Percentiles rank a stretch among this genome's conserved stretches.
These are phyloP conservation scores for Lamellibrachia columna DNA, from an alignment of 2,888 invertebrate species.

Conservation along the genomic window DNA sequence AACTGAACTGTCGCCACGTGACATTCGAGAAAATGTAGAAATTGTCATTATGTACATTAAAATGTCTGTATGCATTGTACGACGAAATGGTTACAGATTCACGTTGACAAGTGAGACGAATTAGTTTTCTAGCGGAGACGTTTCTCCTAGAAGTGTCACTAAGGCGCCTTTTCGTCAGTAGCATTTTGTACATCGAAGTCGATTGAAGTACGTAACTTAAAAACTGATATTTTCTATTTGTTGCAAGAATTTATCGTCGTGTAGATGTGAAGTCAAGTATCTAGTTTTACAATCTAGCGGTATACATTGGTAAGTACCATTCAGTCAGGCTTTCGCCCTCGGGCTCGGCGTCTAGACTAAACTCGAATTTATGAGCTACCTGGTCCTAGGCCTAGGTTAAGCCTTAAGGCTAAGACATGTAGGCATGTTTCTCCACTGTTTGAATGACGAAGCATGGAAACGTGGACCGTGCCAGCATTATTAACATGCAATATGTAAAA, in stretches of 20 bases:
- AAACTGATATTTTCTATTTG: not conserved
- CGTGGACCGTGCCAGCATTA: too few relatives aligned
- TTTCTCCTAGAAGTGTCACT: not conserved
- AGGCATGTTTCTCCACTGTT: too few relatives aligned
- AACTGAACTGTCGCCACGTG: not conserved
- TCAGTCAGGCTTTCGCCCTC: not conserved
- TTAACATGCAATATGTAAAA: too few relatives aligned
- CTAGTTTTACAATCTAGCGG: not conserved
- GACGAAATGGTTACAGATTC: not conserved
- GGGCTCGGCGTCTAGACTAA: too few relatives aligned
- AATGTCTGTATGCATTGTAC: not conserved
- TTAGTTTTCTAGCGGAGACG: not conserved
- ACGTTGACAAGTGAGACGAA: not conserved
- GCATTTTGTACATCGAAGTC: not conserved
- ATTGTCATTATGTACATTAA: not conserved
- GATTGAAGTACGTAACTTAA: not conserved
- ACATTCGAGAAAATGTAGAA: not conserved
- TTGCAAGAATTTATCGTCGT: not conserved
- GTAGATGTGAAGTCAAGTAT: not conserved
- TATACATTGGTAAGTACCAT: not conserved
- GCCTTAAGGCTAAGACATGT: too few relatives aligned
- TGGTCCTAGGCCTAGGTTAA: too few relatives aligned
- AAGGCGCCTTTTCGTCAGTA: not conserved
- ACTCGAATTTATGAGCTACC: too few relatives aligned
- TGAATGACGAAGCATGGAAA: too few relatives aligned